A percentile compares a stretch with the other conserved stretches of the same genome.
These are phyloP conservation scores for Podarcis cretensis DNA, from an alignment of 2,113 vertebrate species.

Conservation along the genomic window DNA sequence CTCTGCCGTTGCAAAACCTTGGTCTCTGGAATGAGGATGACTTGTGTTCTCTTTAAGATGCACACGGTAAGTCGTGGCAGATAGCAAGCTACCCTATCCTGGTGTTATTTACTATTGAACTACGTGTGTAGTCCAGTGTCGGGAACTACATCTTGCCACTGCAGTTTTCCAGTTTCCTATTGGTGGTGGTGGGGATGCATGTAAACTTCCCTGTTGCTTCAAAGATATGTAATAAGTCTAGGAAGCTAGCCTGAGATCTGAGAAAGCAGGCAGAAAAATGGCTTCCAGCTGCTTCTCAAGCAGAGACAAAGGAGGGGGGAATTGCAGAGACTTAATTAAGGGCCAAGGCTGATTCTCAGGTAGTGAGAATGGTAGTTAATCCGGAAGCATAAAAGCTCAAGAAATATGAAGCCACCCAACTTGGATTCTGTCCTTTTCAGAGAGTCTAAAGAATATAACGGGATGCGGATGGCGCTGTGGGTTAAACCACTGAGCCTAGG, in stretches of 20 bases:
- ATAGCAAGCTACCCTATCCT: constrained; percentile 11
- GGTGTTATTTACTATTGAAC: neutral
- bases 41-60: constrained; percentile 41
- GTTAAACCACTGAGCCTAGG: no score
- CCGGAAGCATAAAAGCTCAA: constrained; percentile 11
- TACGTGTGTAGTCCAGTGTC: neutral
- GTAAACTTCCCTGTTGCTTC: neutral
- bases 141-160: neutral
- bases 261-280: constrained; percentile 10
- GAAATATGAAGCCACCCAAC: neutral
- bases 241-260: constrained; percentile 7
- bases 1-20: constrained; percentile 62
- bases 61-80: constrained; percentile 36
- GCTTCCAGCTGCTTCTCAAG: constrained; percentile 16
- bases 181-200: neutral
- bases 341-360: constrained; percentile 6
- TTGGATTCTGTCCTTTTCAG: neutral
- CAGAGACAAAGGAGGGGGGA: constrained; percentile 23
- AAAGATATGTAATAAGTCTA: neutral
- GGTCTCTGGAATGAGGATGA: constrained; percentile 43
- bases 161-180: neutral
- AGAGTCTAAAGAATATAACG: neutral
- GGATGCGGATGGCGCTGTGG: no score
- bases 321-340: constrained; percentile 4
- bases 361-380: constrained; percentile 6